A percentile compares a stretch with the other conserved stretches of the same genome.
phyloP scores from a whole-genome alignment of 2,888 invertebrate species.

The Dynastes tityus region DNA sequence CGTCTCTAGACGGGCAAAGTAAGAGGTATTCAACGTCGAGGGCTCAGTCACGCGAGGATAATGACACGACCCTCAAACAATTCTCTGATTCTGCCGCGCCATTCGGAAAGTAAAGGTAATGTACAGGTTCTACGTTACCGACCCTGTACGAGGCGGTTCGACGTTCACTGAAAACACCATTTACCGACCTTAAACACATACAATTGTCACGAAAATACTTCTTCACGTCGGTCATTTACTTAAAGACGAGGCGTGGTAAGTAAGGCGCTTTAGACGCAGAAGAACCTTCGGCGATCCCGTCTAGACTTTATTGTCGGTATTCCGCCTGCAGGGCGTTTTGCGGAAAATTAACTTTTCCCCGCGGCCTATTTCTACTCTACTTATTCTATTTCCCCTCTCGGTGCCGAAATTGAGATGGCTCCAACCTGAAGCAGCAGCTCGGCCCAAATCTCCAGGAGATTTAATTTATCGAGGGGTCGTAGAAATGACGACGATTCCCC shows the following conservation, averaged over 20 bases:
- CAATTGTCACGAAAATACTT: constrained; percentile 40
- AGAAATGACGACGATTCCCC: background rate
- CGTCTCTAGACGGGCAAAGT: background rate
- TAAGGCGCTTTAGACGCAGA: background rate
- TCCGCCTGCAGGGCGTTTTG: background rate
- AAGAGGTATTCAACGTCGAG: constrained; percentile 1
- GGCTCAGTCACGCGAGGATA: constrained; percentile 30
- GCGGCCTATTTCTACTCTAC: constrained; percentile 3
- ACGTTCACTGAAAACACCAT: constrained; percentile 31
- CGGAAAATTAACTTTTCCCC: constrained; percentile 20
- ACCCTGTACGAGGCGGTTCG: background rate
- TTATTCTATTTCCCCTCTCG: background rate
- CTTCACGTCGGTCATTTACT: constrained; percentile 37
- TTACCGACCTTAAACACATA: constrained; percentile 36
- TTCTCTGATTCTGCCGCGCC: background rate
- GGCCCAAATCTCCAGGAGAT: constrained; percentile 24
- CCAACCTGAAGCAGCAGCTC: background rate
- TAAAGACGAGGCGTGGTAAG: constrained; percentile 40
- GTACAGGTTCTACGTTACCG: too few species aligned
- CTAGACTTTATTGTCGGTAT: background rate
- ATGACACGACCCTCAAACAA: constrained; percentile 28
- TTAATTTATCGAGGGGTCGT: constrained; percentile 22
- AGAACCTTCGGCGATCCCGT: background rate
- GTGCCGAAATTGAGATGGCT: constrained; percentile 16
- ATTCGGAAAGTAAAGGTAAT: background rate